Conservation (phyloP, 1,140 invertebrate genomes). For the Hyposmocoma kahamanoa region DNA sequence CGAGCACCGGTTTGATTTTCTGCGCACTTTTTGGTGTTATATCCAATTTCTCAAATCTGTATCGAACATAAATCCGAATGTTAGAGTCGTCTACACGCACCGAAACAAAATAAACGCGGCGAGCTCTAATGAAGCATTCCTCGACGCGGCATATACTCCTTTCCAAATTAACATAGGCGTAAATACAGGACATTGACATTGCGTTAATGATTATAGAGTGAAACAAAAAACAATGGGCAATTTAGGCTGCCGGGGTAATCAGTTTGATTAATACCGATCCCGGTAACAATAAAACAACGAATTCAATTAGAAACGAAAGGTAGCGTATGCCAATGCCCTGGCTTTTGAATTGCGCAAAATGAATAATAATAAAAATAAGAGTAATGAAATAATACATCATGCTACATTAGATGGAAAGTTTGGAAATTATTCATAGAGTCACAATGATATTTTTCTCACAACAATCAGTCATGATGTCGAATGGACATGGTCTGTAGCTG, state of each 20-base stretch:
- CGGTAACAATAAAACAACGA: conserved; percentile 66
- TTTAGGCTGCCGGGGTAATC: conserved; percentile 64
- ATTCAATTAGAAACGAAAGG: conserved; percentile 69
- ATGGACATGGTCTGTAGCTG: conserved; percentile 48
- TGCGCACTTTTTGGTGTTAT: conserved; percentile 99
- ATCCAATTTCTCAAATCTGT: conserved; percentile 99
- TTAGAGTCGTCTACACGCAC: conserved; percentile 59
- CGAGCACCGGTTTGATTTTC: conserved; percentile 98
- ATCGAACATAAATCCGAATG: conserved; percentile 72
- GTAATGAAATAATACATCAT: conserved; percentile 72
- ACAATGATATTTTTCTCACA: conserved; percentile 61
- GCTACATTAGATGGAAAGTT: conserved; percentile 68
- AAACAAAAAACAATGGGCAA: conserved; percentile 68
- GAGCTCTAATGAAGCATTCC: conserved; percentile 19
- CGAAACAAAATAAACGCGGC: conserved; percentile 26
- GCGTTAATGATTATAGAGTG: conserved; percentile 57
- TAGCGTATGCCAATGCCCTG: conserved; percentile 87
- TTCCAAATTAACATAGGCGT: conserved; percentile 52
- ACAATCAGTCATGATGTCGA: conserved; percentile 55
- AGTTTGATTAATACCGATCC: conserved; percentile 70
- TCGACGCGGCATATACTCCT: conserved; percentile 38
- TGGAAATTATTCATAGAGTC: conserved; percentile 49
- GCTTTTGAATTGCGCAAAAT: conserved; percentile 76
- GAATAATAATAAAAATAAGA: conserved; percentile 65
- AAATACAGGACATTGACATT: conserved; percentile 83